Evolutionary conservation across 2,888 invertebrate species (phyloP).

Genomic region (Drosophila pseudotakahashii): DNA sequence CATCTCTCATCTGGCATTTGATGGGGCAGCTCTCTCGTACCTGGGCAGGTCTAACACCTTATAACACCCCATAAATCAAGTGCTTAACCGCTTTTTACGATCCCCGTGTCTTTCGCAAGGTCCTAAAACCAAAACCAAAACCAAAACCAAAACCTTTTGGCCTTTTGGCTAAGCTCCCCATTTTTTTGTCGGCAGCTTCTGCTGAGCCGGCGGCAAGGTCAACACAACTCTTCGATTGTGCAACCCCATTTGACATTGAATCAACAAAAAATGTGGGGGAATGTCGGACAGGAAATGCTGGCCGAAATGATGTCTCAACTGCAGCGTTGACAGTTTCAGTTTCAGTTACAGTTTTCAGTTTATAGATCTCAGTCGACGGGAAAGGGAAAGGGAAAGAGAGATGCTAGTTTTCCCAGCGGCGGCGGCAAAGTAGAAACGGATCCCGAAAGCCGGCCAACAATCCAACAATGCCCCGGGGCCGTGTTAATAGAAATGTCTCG

Average conservation of each 20-base stretch:
- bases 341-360: background rate
- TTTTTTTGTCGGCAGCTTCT: conserved; percentile 31
- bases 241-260: conserved; percentile 34
- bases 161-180: conserved; percentile 58
- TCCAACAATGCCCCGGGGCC: conserved; percentile 60
- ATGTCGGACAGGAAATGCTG: conserved; percentile 57
- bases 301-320: conserved; percentile 8
- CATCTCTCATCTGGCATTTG: background rate
- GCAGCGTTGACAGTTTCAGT: conserved; percentile 57
- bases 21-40: background rate
- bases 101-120: conserved; percentile 9
- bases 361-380: too few relatives aligned
- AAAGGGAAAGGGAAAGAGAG: too few relatives aligned
- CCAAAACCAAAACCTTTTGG: conserved; percentile 50
- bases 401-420: conserved; percentile 58
- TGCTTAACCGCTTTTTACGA: conserved; percentile 40
- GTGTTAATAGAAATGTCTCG: conserved; percentile 73
- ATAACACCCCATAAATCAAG: conserved; percentile 38
- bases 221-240: conserved; percentile 16
- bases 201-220: conserved; percentile 71
- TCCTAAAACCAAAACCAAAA: too few relatives aligned
- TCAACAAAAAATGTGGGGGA: background rate
- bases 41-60: conserved; percentile 37
- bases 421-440: conserved; percentile 62
- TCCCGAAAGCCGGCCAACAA: conserved; percentile 35